These are phyloP conservation scores for Myrmecobius fasciatus DNA, from an alignment of 2,113 vertebrate species.

Conservation along the genomic window DNA sequence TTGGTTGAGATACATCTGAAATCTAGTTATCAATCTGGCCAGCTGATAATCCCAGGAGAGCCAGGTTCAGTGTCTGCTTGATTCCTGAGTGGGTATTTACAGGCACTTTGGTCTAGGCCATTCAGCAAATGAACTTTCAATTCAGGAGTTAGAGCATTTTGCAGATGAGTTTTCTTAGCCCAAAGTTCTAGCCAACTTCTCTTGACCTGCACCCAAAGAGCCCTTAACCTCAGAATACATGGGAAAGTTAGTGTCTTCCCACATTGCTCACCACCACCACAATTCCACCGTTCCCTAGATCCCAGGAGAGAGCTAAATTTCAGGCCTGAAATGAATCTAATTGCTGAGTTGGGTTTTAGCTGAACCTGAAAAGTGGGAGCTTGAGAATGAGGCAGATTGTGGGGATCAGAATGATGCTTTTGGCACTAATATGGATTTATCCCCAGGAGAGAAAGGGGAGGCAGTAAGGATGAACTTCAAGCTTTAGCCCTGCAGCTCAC, in stretches of 20 bases:
- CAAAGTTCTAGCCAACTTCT: constrained; percentile 10
- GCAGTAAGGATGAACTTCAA: not conserved
- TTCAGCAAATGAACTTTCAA: not conserved
- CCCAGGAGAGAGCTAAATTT: constrained; percentile 19
- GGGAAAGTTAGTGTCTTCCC: constrained; percentile 29
- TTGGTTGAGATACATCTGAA: not conserved
- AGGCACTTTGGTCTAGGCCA: not conserved
- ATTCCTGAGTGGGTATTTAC: not conserved
- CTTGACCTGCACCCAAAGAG: constrained; percentile 8
- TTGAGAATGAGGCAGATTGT: constrained; percentile 16
- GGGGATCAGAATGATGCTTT: constrained; percentile 3
- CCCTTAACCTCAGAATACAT: constrained; percentile 34
- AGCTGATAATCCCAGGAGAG: not conserved
- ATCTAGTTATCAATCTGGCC: not conserved
- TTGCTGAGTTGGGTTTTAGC: constrained; percentile 20
- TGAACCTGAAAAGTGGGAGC: constrained; percentile 20
- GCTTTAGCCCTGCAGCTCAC: not conserved
- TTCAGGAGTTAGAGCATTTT: not conserved
- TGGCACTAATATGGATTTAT: not conserved
- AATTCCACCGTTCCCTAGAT: not conserved
- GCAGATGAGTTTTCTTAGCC: not conserved
- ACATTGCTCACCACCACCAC: constrained; percentile 18
- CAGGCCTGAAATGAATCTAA: constrained; percentile 27
- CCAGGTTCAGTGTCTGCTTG: not conserved
- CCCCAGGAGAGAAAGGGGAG: not conserved